A percentile compares a stretch with the other conserved stretches of the same genome.
These are phyloP conservation scores for Coturnix japonica DNA, from an alignment of 2,113 vertebrate genomes.

Conservation along the genomic window DNA sequence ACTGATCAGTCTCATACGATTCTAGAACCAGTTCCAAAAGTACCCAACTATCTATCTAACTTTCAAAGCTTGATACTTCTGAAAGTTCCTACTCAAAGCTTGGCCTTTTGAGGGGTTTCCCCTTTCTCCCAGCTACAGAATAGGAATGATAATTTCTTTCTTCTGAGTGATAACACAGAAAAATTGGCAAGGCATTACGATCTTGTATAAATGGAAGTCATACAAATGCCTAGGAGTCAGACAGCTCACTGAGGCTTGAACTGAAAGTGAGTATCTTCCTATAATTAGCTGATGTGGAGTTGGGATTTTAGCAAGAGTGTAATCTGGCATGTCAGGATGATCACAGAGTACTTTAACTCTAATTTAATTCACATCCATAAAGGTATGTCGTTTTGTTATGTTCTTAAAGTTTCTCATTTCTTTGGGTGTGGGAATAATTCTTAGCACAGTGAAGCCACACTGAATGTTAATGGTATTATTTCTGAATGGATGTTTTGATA, in stretches of 20 bases:
- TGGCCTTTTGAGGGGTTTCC: fast-evolving
- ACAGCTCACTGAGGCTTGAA: background rate
- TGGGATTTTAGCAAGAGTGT: background rate
- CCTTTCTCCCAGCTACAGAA: background rate
- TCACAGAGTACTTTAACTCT: background rate
- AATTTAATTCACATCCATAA: background rate
- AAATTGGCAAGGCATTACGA: background rate
- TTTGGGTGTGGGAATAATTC: background rate
- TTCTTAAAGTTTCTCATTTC: background rate
- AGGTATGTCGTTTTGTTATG: background rate
- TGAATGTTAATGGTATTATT: background rate
- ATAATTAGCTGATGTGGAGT: background rate
- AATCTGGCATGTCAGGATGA: background rate
- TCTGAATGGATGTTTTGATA: background rate
- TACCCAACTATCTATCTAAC: background rate
- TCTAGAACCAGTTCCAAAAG: background rate
- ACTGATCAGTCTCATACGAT: background rate
- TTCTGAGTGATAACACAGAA: background rate
- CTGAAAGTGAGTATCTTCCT: background rate
- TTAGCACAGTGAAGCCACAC: background rate
- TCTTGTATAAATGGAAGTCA: background rate
- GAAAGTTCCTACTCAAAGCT: background rate
- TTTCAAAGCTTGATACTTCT: background rate
- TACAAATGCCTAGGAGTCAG: background rate
- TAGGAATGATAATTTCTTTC: background rate